Evolutionary conservation across 2,113 vertebrate genomes (phyloP).

Genomic region (Tachuris rubrigastra): DNA sequence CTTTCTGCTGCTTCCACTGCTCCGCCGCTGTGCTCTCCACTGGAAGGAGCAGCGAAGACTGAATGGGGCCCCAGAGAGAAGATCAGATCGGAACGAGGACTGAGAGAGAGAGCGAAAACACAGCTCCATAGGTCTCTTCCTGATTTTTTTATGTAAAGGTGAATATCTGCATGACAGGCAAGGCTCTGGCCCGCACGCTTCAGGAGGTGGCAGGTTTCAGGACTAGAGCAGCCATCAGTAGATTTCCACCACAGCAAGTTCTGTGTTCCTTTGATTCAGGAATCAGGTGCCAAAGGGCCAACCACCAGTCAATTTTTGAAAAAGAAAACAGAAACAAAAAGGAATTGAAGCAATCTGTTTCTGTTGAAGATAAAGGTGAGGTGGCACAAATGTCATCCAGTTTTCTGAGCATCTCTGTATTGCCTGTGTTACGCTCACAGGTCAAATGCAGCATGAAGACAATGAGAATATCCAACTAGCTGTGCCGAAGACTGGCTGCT

Average conservation of each 20-base stretch:
- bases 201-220: not conserved
- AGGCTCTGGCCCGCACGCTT: not conserved
- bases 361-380: not conserved
- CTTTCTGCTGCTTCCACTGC: rapidly evolving
- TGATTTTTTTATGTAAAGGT: not conserved
- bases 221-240: not conserved
- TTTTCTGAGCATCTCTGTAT: not conserved
- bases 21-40: rapidly evolving
- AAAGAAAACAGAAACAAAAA: not conserved
- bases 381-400: not conserved
- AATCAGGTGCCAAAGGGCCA: not conserved
- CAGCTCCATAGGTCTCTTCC: not conserved
- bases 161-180: not conserved
- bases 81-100: not conserved
- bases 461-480: not conserved
- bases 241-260: not conserved
- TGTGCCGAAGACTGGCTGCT: not conserved
- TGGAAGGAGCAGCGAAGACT: not conserved
- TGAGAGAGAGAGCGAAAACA: not conserved
- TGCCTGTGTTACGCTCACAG: not conserved
- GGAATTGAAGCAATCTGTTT: not conserved
- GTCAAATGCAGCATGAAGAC: not conserved
- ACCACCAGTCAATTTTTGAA: not conserved
- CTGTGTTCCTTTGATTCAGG: not conserved
- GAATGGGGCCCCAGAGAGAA: not conserved